Percentiles rank a stretch among this genome's conserved stretches.
phyloP scores from a whole-genome alignment of 2,797 vertebrate species.

The Leptodactylus fallax region DNA sequence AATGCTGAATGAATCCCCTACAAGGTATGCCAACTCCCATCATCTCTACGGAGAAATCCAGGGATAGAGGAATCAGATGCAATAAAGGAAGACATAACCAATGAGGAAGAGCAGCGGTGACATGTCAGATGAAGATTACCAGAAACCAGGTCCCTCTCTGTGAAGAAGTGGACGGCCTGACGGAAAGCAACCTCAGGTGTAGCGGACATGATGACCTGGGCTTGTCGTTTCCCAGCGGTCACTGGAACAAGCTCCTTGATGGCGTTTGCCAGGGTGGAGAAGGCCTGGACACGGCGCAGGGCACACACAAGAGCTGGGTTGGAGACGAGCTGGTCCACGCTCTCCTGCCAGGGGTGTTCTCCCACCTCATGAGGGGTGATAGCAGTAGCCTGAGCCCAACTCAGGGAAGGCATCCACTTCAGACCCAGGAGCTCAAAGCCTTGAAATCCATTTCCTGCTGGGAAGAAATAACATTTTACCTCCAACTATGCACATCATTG shows the following conservation, averaged over 20 bases:
- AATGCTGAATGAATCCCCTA: no score
- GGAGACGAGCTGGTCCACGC: constrained; percentile 69
- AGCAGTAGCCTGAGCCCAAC: constrained; percentile 73
- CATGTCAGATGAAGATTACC: constrained; percentile 62
- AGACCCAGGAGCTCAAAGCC: constrained; percentile 75
- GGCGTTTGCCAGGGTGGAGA: constrained; percentile 64
- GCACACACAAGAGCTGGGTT: constrained; percentile 72
- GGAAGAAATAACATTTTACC: neutral
- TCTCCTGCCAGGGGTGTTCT: constrained; percentile 69
- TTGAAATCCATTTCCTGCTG: constrained; percentile 4
- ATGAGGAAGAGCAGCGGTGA: neutral
- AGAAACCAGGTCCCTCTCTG: constrained; percentile 72
- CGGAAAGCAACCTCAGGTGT: constrained; percentile 77
- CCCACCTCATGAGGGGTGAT: constrained; percentile 79
- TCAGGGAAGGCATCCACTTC: constrained; percentile 77
- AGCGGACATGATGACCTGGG: constrained; percentile 72
- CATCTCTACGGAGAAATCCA: no score
- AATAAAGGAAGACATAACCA: neutral
- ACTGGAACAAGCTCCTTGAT: constrained; percentile 56
- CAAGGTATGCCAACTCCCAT: no score
- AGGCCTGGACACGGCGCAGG: constrained; percentile 68
- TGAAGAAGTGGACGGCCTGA: constrained; percentile 77
- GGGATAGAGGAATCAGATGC: neutral
- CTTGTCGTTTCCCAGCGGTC: constrained; percentile 49
- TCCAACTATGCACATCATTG: neutral